Base-by-base conservation (phyloP, 1,140 invertebrate species). In the Camponotus vicinus region DNA sequence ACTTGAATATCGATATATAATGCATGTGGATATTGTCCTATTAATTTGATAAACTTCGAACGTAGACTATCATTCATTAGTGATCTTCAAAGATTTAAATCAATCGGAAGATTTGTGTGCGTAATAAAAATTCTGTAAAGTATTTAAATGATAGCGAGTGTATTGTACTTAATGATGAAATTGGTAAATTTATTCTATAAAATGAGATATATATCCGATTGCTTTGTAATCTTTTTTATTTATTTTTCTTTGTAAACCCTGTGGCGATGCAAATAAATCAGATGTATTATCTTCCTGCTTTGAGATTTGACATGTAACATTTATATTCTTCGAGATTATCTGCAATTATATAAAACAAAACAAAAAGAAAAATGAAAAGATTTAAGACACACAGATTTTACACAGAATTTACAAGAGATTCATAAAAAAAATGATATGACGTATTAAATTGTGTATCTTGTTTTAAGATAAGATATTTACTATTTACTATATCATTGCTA, bases 171-270 rank as follows among this genome's bases (percentile, higher is more conserved):
- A 69, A 80, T 9, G 63, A 64, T 34, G 3, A 78, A 66, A 78
- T 37, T 49, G 18, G 49, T 66, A 52, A 63, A 34, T 0, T 57
- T 52, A 55, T 80, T 80, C 21, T 69, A 69, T 13, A 27, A 52
- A 37, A n/a, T 45, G 4, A 79, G 11, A 55, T 69, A 55, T 69
- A 37, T 67, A 52, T 55, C 66, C 63, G 61, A 52, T 67, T 49
- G 76, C 76, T 49, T 55, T 73, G 52, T 73, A 71, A 57, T 42
- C 15, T 37, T 71, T 71, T 61, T 82, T 45, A 82, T 82, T 82
- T 82, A 83, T 83, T 82, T 15, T 59, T 82, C 40, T 71, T 55
- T 82, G 55, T 82, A 82, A 82, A 82, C 67, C 55, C 34, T 59
- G 40, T 82, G 67, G 45, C 52, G 27, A 79, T 79, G 55, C 15